Conservation (phyloP, 2,797 vertebrate genomes). For the Triplophysa bombifrons region DNA sequence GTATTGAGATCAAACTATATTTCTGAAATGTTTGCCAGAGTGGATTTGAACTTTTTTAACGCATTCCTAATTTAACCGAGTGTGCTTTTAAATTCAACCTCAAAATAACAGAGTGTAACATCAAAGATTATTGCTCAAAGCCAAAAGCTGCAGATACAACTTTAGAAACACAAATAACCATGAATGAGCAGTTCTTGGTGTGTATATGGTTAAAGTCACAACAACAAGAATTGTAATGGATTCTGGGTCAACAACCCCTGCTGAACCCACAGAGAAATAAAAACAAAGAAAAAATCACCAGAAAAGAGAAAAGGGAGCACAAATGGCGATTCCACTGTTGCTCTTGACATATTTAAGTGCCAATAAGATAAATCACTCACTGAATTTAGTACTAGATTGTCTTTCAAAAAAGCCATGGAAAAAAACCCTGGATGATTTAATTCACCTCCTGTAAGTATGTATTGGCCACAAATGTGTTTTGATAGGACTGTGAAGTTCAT, state of each 20-base stretch:
- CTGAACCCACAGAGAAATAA: slow-evolving; percentile 69
- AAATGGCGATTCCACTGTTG: not conserved
- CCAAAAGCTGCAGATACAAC: slow-evolving; percentile 15
- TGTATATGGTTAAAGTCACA: slow-evolving; percentile 58
- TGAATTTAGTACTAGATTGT: slow-evolving; percentile 40
- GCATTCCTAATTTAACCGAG: not conserved
- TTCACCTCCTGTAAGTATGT: slow-evolving; percentile 22
- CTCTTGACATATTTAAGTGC: slow-evolving; percentile 10
- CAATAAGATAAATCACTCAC: slow-evolving; percentile 52
- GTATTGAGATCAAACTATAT: not conserved
- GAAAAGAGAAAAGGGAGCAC: not conserved
- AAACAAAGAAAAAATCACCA: slow-evolving; percentile 50
- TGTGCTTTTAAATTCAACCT: slow-evolving; percentile 4
- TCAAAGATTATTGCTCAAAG: slow-evolving; percentile 16
- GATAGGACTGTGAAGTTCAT: slow-evolving; percentile 48
- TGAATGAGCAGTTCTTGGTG: slow-evolving; percentile 10
- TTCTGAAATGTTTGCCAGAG: not conserved
- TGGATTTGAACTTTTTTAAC: not conserved
- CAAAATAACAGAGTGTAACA: slow-evolving; percentile 34
- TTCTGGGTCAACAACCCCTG: slow-evolving; percentile 75
- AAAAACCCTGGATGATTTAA: slow-evolving; percentile 10
- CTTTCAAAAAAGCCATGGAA: slow-evolving; percentile 17
- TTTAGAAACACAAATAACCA: slow-evolving; percentile 15
- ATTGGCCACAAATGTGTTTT: slow-evolving; percentile 44
- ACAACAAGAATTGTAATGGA: slow-evolving; percentile 74